Evolutionary conservation across 2,113 vertebrate species (phyloP).

Genomic region (Oryzias celebensis): DNA sequence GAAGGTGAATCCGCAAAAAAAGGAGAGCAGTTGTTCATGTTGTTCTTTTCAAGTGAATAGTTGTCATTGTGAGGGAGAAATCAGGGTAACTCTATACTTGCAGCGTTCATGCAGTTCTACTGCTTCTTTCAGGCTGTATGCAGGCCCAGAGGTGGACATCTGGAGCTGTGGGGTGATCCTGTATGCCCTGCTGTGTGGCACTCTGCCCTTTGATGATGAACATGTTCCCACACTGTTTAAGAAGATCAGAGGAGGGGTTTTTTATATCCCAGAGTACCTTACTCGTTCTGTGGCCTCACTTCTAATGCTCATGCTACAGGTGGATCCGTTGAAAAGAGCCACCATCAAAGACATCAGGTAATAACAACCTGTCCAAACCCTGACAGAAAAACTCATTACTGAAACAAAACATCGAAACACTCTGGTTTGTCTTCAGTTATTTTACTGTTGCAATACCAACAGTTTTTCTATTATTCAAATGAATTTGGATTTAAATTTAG

Average conservation of each 20-base stretch:
- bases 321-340: constrained; percentile 95
- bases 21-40: no score
- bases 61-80: no score
- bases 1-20: constrained; percentile 81
- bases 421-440: no score
- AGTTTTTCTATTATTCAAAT: no score
- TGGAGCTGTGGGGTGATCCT: constrained; percentile 98
- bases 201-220: constrained; percentile 95
- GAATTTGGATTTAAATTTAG: no score
- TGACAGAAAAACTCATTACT: no score
- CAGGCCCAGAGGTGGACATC: constrained; percentile 97
- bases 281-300: constrained; percentile 90
- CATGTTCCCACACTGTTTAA: constrained; percentile 97
- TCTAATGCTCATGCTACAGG: constrained; percentile 95
- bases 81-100: background rate
- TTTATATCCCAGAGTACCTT: constrained; percentile 97
- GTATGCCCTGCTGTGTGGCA: constrained; percentile 95
- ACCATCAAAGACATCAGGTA: constrained; percentile 98
- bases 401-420: no score
- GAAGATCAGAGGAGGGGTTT: constrained; percentile 98
- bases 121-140: constrained; percentile 83
- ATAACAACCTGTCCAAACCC: background rate
- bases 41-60: no score
- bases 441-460: no score
- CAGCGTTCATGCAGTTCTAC: background rate